Evolutionary conservation across 2,113 vertebrate genomes (phyloP), one percentile per base, ranked within the genome.

Genomic region (Sapayoa aenigma): DNA sequence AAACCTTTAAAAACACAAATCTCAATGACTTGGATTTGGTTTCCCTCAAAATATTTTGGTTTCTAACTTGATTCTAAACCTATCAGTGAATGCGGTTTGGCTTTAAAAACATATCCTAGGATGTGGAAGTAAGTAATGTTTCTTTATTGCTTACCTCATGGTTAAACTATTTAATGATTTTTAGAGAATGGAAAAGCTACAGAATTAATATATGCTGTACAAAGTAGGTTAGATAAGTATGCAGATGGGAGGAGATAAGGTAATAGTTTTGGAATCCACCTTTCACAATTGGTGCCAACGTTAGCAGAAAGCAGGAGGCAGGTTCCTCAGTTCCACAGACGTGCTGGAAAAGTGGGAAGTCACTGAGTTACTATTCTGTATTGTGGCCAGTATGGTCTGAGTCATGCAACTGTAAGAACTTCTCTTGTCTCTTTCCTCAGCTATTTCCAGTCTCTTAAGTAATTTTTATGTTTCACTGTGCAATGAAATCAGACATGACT

Each of bases 321-420:
- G 1, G 0, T 44, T 63, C 8, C 11, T 49, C 28, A 41, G 10
- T 31, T 72, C 9, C 17, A 9, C 2, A 2, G 4, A 2, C 4
- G 1, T 6, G 17, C 15, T 76, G 35, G 20, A 65, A 49, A 2
- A 72, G 56, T 4, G 9, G 23, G 49, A 74, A 39, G 14, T 69
- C n/a, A 31, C 12, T 0, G 1, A 66, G 24, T 31, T 66, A 14
- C 10, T 53, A 0, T 52, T 78, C 6, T 35, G 23, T 55, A 7
- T 14, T 69, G 35, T 56, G 41, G n/a, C n/a, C n/a, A n/a, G n/a
- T n/a, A n/a, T n/a, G n/a, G 19, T 71, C 24, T 9, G 1, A 5
- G 27, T 35, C 22, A 19, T 3, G 5, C 25, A 30, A 25, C 11
- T 2, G 0, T 35, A 53, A 50, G 11, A 41, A 33, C 19, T 47